Conservation (phyloP, 2,888 invertebrate genomes). For the Camptogramma bilineatum region DNA sequence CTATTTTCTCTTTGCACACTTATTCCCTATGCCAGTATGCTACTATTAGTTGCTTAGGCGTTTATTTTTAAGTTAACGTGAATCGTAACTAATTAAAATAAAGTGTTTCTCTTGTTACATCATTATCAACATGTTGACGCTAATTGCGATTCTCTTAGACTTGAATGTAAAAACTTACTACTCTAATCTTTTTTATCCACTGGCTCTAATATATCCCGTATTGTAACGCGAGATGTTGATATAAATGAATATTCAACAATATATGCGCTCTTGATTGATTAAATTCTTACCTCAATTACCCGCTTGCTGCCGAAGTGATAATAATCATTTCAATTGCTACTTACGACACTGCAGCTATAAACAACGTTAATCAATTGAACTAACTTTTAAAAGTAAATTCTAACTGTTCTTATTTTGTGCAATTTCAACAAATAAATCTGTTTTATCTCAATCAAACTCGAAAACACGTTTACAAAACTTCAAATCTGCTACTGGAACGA, state of each 20-base stretch:
- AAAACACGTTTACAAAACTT: slow-evolving; percentile 31
- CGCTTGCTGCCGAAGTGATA: slow-evolving; percentile 1
- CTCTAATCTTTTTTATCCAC: slow-evolving; percentile 1
- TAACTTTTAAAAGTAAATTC: not conserved
- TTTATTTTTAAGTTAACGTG: not conserved
- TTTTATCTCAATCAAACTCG: slow-evolving; percentile 23
- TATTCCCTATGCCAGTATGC: not conserved
- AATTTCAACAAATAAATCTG: slow-evolving; percentile 6
- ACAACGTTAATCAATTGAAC: not conserved
- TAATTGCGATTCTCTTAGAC: not conserved
- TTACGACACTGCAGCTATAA: not conserved
- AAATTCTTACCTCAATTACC: slow-evolving; percentile 14
- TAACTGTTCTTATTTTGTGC: not conserved
- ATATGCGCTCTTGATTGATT: slow-evolving; percentile 20
- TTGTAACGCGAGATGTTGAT: slow-evolving; percentile 22
- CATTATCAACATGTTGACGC: not conserved
- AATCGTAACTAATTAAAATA: not conserved
- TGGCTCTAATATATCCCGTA: slow-evolving; percentile 23
- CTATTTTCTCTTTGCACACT: not conserved
- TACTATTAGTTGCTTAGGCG: not conserved
- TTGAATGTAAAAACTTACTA: not conserved
- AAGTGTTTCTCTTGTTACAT: not conserved
- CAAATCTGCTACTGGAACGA: slow-evolving; percentile 34
- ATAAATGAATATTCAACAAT: slow-evolving; percentile 28
- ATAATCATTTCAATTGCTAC: slow-evolving; percentile 9